Evolutionary conservation across 2,888 invertebrate genomes (phyloP), one percentile per base, ranked within the genome.

Genomic region (Thecophora atra): DNA sequence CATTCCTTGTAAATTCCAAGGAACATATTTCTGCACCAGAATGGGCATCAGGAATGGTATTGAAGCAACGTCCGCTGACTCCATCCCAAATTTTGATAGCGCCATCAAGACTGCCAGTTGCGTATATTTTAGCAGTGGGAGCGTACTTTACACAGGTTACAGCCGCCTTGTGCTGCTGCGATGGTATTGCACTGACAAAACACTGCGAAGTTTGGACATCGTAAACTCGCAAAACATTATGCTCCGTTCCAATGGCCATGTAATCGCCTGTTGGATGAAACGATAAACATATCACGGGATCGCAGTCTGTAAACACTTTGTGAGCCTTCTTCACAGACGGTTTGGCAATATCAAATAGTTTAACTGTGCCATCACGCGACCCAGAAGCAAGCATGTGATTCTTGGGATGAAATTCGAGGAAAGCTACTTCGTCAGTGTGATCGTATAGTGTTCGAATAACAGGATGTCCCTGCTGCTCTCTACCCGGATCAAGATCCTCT

Each of bases 301-400:
- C 95, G 0, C 97, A 94, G 86, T 99, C 99, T 4, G 95, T 95
- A 47, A 99, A 96, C 52, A 97, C 97, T 81, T 96, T 96, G 84
- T 94, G 97, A 0, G 99, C 99, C 83, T 99, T 97, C 86, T 99
- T 99, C 0, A 98, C 98, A 0, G 98, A 98, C 0, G 99, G 97
- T 86, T 99, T 99, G 51, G 98, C 97, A 82, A 96, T 99, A 85
- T 99, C 99, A 84, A 99, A 99, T 60, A 99, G 89, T 83, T 99
- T 97, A 68, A 99, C 93, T 17, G 96, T 96, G 83, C 93, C 94
- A 84, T 99, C 99, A 51, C 94, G 90, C 8, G 97, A 97, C 0
- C 99, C 99, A 0, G 98, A 99, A 0, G 96, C 96, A 26, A 99
- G 88, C 78, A 99, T 93, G 77, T 97, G 96, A 78, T 97, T 96